Evolutionary conservation across 2,113 vertebrate genomes (phyloP).

Genomic region (Callocephalon fimbriatum): DNA sequence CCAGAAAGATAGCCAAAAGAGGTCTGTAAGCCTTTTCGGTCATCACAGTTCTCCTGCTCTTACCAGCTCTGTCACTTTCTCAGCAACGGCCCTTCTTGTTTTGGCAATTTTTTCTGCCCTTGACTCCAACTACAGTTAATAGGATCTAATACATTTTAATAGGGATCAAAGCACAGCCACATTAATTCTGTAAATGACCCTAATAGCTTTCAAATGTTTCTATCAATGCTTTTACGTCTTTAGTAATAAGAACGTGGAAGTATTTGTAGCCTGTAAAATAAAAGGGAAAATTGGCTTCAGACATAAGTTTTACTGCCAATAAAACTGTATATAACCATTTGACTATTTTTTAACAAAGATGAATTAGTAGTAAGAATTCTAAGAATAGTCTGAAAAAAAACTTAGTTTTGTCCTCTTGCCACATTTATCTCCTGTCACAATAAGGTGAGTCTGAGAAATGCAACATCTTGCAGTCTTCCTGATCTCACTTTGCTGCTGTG

Average conservation of each 20-base stretch:
- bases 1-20: neutral
- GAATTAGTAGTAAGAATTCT: neutral
- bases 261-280: conserved; percentile 68
- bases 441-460: neutral
- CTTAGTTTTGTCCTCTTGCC: neutral
- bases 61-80: neutral
- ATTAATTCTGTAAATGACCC: conserved; percentile 52
- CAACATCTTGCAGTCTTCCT: neutral
- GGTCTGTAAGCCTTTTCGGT: neutral
- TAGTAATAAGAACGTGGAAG: conserved; percentile 56
- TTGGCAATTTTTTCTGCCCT: neutral
- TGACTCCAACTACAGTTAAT: neutral
- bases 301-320: conserved; percentile 39
- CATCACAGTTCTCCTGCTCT: neutral
- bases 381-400: neutral
- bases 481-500: neutral
- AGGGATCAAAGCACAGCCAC: conserved; percentile 45
- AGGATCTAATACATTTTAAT: conserved; percentile 41
- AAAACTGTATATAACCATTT: conserved; percentile 1
- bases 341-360: conserved; percentile 14
- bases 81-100: neutral
- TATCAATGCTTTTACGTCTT: conserved; percentile 37
- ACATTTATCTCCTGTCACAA: conserved; percentile 7
- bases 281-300: conserved; percentile 58
- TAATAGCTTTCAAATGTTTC: conserved; percentile 68